Evolutionary conservation across 2,113 vertebrate genomes (phyloP), one percentile per base, ranked within the genome.

Genomic region (Osmerus eperlanus): DNA sequence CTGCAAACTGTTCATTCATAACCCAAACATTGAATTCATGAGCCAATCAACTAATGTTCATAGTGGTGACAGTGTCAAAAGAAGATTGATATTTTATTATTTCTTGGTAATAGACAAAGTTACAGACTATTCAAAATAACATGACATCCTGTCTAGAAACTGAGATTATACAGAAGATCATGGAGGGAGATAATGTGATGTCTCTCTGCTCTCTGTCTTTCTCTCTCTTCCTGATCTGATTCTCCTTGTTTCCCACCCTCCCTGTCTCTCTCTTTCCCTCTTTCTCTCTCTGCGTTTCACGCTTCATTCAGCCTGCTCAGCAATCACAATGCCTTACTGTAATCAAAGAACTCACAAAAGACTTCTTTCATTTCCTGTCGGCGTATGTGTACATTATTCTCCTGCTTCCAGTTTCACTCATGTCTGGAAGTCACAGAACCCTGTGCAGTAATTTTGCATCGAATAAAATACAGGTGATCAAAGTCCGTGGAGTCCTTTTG

Each of bases 401-500:
- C 85, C 77, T 77, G 78, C 80, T 78, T 82, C 83, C 80, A 72
- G 85, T 83, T 74, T 51, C 76, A 79, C 82, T 18, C 81, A 65
- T 81, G 82, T 85, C 68, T 81, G 74, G 73, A 81, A 88, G 83
- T 83, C 79, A 54, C 59, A 62, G 74, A 81, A 79, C 85, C 72
- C 78, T n/a, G 76, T 12, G 71, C 73, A 64, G 84, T 88, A 73
- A 84, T 88, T 87, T 83, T 82, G 76, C 80, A 78, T 68, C 77
- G 84, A 83, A 85, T 85, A 83, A 86, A 81, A 83, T 82, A 79
- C 83, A 86, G 86, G 85, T 88, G 89, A 90, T 89, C 89, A 90
- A 91, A 91, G 87, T 88, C 77, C 61, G 59, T 72, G 64, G 36
- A 88, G 87, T 89, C 88, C 88, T 88, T 90, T 88, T 91, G 86